Base-by-base conservation (phyloP, 2,888 invertebrate genomes). In the Meiosimyza platycephala region DNA sequence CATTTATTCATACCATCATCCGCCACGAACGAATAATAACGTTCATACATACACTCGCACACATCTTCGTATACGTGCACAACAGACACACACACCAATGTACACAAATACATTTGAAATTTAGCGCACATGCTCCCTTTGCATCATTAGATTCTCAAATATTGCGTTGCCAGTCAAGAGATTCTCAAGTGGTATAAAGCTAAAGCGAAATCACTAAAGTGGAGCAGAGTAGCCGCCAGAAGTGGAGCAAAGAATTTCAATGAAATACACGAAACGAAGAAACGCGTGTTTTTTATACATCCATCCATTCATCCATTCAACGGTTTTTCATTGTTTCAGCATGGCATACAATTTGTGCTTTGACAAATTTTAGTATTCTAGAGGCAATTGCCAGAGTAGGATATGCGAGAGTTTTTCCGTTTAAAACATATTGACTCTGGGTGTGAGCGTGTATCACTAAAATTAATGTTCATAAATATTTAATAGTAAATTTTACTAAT, bases 61-160 rank as follows among this genome's bases (percentile, higher is more conserved):
- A 68, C 6, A 69, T 28, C 65, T 52, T n/a, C 48, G 16, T 54
- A 57, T 22, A 50, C 60, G 6, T 50, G 22, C 22, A 50, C 57
- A n/a, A 68, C 48, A 54, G 33, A 22, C 22, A 72, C 18, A 59
- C 28, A 63, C 18, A 54, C 50, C 70, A 51, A 72, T 62, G 52
- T 55, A 67, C 60, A 66, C 52, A 50, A n/a, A 70, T 54, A 66
- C 69, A 67, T 51, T 71, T 68, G 68, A 68, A 68, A 57, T 52
- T 72, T 72, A 69, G 72, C 70, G 73, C 74, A 76, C 73, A 73
- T 76, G 76, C 76, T 78, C 75, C 64, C 67, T 77, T 72, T 71
- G 70, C 74, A 67, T 52, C 66, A 33, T 57, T 65, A 12, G 51
- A 28, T 71, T 71, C 62, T 64, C 69, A 72, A 47, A 62, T 66